Evolutionary conservation across 2,797 vertebrate species (phyloP), one percentile per base, ranked within the genome.

Genomic region (Meda fulgida): DNA sequence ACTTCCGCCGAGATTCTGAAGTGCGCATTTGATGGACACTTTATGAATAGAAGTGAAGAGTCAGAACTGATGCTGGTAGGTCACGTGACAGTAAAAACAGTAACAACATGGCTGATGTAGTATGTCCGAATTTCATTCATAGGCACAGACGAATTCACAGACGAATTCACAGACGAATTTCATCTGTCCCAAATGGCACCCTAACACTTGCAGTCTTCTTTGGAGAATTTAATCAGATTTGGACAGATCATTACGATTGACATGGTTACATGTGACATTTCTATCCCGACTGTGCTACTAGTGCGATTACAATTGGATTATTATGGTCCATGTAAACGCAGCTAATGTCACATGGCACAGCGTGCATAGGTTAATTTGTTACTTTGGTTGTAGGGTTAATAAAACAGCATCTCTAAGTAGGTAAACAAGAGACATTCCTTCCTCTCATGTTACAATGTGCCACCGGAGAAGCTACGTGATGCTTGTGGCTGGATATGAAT

Each of bases 371-470:
- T 69, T 73, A 72, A 78, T 73, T 31, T 66, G 67, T 65, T 36
- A 78, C 60, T 65, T 58, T 19, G 38, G n/a, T 51, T 58, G 29
- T 34, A 53, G 8, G 31, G 69, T 80, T 75, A 80, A 63, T 40
- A 80, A 84, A 78, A 73, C 63, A 85, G 46, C 34, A 46, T 63
- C 43, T 60, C 26, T 29, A 38, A 71, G 29, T 9, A 69, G 31
- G 70, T 78, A 84, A 87, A 87, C 83, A 81, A 81, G 63, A 36
- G 5, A 14, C 53, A 84, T 66, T 81, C 82, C 34, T 43, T 76
- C 43, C 71, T 87, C 66, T 78, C 43, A 1, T 71, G 18, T 81
- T 81, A 19, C 53, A 67, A 19, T 51, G 31, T 80, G 48, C 82
- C 63, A 84, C 34, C 19, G 53, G 34, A 77, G 34, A 72, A 78